Evolutionary conservation across 92 coral and sea anemone genomes (phyloP).

Genomic region (Pocillopora grandis): DNA sequence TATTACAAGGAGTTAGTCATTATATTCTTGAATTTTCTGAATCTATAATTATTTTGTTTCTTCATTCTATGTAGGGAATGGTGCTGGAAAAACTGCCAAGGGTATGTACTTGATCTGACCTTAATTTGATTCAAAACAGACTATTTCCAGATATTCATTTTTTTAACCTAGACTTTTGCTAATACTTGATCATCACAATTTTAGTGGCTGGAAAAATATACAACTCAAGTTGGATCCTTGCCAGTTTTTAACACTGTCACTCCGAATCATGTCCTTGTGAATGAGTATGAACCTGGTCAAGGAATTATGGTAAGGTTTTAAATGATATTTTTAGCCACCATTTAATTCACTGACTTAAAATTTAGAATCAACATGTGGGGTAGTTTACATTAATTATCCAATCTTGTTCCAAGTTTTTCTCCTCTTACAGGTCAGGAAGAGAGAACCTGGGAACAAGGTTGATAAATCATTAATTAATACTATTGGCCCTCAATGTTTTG

Average conservation of each 20-base stretch:
- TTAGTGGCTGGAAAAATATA: conserved; percentile 84
- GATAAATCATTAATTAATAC: no score
- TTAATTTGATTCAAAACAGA: background rate
- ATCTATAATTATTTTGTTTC: background rate
- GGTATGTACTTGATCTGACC: conserved; percentile 49
- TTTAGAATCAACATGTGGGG: background rate
- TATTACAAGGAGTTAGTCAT: no score
- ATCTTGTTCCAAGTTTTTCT: no score
- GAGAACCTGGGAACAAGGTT: no score
- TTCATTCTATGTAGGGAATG: conserved; percentile 71
- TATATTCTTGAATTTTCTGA: no score
- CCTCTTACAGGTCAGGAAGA: no score
- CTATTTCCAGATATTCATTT: background rate
- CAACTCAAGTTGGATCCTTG: conserved; percentile 66
- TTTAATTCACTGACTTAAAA: background rate
- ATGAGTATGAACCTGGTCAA: conserved; percentile 95
- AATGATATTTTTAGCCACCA: background rate
- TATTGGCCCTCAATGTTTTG: no score
- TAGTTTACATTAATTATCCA: no score
- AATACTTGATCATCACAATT: background rate
- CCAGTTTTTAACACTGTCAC: conserved; percentile 66
- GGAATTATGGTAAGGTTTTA: conserved; percentile 85
- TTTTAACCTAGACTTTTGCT: background rate
- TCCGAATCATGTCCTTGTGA: conserved; percentile 95
- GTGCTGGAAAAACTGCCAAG: conserved; percentile 76